Base-by-base conservation (phyloP, 2,888 invertebrate genomes). In the Pheosia gnoma region DNA sequence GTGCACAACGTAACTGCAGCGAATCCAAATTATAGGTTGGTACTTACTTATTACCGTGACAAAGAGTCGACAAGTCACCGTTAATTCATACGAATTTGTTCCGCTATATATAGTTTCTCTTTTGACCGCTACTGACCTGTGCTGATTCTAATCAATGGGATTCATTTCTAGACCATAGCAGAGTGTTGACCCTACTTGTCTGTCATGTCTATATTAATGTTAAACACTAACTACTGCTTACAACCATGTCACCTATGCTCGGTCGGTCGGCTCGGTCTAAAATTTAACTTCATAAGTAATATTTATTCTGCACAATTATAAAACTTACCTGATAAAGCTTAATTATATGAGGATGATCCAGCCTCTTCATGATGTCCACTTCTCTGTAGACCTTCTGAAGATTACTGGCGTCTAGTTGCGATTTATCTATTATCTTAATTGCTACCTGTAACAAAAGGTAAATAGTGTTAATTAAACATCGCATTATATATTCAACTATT, bases 261-360 rank as follows among this genome's bases (percentile, higher is more conserved):
- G 25, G 25, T 25, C 25, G 25, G 39, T 51, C 58, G 49, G 5
- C 51, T 58, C 41, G 5, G 8, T 41, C 6, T 41, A 7, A 41
- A 41, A 8, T 41, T 41, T 41, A 41, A 41, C 41, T 41, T 41
- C 25, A 25, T 25, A 25, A 25, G 39, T 39, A 39, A 11, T 37
- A 62, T 49, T 43, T 43, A 13, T 57, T 53, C 57, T 9, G 53
- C 25, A 59, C 58, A 65, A 59, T 52, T 55, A 25, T 11, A 37
- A 3, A 60, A 69, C 91, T 93, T 85, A 97, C 97, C 96, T 98
- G 98, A 94, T 98, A 99, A 83, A 99, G 95, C 94, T 98, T 98
- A 88, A 99, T 98, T 86, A 99, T 99, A 94, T 99, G 98, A 67
- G 99, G 99, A 95, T 99, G 99, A 86, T 98, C 97, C 85, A 99